These are phyloP conservation scores for Montifringilla adamsi DNA, from an alignment of 2,113 vertebrate species.

Conservation along the genomic window DNA sequence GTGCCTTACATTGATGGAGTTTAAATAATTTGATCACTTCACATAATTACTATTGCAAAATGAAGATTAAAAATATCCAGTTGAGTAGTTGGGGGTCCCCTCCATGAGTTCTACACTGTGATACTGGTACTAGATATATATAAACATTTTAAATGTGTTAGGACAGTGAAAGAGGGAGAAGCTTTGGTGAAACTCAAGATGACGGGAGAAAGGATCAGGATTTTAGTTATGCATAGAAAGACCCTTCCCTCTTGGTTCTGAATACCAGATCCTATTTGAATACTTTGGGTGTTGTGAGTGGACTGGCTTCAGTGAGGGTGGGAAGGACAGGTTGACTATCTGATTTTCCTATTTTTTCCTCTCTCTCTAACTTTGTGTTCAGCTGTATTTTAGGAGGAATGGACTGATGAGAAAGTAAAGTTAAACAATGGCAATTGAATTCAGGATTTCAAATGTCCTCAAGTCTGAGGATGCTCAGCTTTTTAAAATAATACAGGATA, in stretches of 20 bases:
- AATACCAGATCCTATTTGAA: background rate
- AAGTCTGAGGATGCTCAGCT: background rate
- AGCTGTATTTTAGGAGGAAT: background rate
- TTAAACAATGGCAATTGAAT: background rate
- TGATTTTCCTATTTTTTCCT: too few relatives aligned
- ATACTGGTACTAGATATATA: background rate
- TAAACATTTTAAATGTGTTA: background rate
- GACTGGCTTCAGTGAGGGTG: background rate
- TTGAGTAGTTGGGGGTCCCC: background rate
- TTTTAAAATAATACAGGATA: background rate
- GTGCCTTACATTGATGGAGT: background rate
- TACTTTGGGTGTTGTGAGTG: background rate
- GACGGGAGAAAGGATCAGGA: background rate
- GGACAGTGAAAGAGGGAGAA: background rate
- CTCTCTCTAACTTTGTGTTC: background rate
- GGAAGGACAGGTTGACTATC: background rate
- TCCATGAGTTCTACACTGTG: background rate
- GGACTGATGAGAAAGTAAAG: background rate
- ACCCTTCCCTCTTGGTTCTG: background rate
- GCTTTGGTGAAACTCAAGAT: background rate
- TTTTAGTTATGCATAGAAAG: background rate
- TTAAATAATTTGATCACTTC: background rate
- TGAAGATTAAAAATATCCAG: background rate
- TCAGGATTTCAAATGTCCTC: background rate
- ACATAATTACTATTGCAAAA: background rate